A percentile compares a stretch with the other conserved stretches of the same genome.
Evolutionary conservation across 2,797 vertebrate species (phyloP).

Genomic region (Thripadectes ignobilis): DNA sequence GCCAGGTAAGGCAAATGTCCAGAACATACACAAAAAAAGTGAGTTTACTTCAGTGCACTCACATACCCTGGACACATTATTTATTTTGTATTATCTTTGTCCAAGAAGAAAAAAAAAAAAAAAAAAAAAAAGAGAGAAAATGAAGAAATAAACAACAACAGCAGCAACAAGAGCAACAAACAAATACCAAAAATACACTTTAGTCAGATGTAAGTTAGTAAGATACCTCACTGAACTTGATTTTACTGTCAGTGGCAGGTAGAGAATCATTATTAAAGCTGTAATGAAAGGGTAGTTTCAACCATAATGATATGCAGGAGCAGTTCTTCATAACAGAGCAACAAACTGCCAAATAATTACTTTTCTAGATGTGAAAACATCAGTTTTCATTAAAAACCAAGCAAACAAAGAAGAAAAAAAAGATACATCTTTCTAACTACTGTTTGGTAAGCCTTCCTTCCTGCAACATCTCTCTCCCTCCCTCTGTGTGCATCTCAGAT

Average conservation of each 20-base stretch:
- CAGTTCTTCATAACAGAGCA: neutral
- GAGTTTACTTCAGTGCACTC: neutral
- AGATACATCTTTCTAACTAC: neutral
- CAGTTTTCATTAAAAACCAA: conserved; percentile 19
- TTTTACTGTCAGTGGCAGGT: neutral
- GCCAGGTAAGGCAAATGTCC: neutral
- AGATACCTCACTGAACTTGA: neutral
- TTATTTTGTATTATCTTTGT: neutral
- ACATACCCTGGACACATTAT: too few species aligned
- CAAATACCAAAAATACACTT: neutral
- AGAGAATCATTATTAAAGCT: neutral
- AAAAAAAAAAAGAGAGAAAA: too few species aligned
- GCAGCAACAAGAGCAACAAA: neutral
- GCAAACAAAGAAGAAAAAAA: neutral
- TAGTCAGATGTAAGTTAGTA: neutral
- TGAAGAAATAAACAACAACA: neutral
- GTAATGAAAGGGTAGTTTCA: neutral
- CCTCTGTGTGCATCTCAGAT: neutral
- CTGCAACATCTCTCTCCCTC: neutral
- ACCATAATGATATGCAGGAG: neutral
- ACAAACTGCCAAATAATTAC: neutral
- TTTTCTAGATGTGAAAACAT: neutral
- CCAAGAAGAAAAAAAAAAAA: neutral
- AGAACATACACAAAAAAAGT: neutral
- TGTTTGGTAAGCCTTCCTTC: neutral